Conservation (phyloP, 2,888 invertebrate genomes). For the Lepas anatifera region DNA sequence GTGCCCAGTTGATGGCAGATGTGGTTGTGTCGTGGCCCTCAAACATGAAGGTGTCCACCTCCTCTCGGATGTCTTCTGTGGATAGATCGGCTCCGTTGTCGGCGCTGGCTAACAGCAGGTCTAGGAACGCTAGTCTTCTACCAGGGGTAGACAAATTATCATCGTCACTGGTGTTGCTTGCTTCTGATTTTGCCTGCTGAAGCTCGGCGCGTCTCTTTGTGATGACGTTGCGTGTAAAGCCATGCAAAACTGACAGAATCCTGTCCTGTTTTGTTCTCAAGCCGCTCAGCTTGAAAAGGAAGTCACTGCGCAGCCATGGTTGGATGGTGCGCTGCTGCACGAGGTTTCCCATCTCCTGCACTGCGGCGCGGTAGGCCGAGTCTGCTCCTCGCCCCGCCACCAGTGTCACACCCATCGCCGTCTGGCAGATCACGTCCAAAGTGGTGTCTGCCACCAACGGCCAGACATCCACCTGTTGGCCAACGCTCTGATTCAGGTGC, state of each 20-base stretch:
- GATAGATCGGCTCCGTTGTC: conserved; percentile 45
- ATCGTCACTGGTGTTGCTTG: no score
- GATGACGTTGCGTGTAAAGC: conserved; percentile 42
- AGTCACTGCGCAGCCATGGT: conserved; percentile 45
- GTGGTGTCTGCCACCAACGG: conserved; percentile 48
- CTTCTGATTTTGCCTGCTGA: background rate
- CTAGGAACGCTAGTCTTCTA: conserved; percentile 70
- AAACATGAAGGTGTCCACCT: conserved; percentile 40
- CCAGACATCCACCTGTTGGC: conserved; percentile 42
- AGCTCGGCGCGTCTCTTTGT: background rate
- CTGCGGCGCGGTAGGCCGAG: conserved; percentile 46
- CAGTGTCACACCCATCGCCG: conserved; percentile 68
- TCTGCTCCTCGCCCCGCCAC: conserved; percentile 43
- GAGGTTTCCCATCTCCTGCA: conserved; percentile 34
- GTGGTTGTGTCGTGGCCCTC: conserved; percentile 78
- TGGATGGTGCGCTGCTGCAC: conserved; percentile 30
- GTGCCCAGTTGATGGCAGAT: conserved; percentile 74
- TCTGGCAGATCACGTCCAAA: conserved; percentile 58
- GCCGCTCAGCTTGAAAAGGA: conserved; percentile 45
- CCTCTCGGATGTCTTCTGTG: conserved; percentile 34
- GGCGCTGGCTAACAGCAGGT: conserved; percentile 72
- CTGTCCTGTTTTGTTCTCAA: conserved; percentile 46
- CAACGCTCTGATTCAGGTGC: conserved; percentile 38
- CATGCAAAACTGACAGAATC: conserved; percentile 46
- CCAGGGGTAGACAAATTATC: no score